Percentiles rank a stretch among this genome's conserved stretches.
Evolutionary conservation across 2,113 vertebrate genomes (phyloP).

Genomic region (Halcyon malimbica): DNA sequence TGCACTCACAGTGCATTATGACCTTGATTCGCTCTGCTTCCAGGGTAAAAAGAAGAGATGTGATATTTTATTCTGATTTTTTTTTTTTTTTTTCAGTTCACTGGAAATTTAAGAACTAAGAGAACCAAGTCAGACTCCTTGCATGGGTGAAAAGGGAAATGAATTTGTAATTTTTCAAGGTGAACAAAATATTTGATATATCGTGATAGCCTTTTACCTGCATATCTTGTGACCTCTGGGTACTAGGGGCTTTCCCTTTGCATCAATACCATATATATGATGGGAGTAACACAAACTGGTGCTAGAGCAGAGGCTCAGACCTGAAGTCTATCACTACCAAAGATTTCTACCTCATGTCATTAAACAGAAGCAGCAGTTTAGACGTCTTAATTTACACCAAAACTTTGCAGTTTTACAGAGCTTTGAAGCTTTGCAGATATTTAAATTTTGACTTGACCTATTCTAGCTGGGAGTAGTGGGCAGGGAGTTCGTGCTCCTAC

Average conservation of each 20-base stretch:
- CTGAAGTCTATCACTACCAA: neutral
- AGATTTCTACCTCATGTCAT: neutral
- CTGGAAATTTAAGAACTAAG: neutral
- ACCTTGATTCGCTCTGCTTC: neutral
- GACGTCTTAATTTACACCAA: neutral
- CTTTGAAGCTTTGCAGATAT: neutral
- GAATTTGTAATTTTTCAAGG: neutral
- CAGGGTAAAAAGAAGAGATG: neutral
- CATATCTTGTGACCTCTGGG: neutral
- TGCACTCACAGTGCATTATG: neutral
- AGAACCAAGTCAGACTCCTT: neutral
- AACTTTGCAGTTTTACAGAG: neutral
- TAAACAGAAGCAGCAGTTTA: neutral
- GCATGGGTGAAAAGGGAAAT: neutral
- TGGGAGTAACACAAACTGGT: neutral
- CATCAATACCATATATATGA: neutral
- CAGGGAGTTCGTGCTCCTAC: neutral
- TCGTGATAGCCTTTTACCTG: neutral
- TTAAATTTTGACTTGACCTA: neutral
- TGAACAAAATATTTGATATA: neutral
- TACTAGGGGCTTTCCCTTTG: neutral
- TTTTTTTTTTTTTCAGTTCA: neutral
- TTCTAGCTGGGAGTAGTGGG: neutral
- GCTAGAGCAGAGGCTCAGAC: neutral
- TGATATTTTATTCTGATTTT: neutral